phyloP scores from a whole-genome alignment of 2,113 vertebrate species.

The Rostratula benghalensis region DNA sequence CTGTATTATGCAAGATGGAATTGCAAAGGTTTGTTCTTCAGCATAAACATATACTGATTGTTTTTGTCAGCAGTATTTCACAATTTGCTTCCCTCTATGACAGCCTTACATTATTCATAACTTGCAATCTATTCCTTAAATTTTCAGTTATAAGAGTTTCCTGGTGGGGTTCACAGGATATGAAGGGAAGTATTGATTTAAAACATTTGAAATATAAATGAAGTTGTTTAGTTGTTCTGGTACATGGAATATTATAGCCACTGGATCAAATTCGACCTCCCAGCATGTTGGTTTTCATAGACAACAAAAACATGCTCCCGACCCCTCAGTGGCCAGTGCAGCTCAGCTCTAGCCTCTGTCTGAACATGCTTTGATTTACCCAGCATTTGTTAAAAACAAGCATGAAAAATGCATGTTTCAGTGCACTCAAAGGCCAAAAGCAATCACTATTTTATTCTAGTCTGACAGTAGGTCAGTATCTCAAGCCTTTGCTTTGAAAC shows the following conservation, averaged over 20 bases:
- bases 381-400: slow-evolving; percentile 23
- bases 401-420: slow-evolving; percentile 29
- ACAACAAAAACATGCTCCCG: not conserved
- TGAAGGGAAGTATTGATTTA: slow-evolving; percentile 76
- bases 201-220: slow-evolving; percentile 81
- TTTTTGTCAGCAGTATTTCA: slow-evolving; percentile 66
- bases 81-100: slow-evolving; percentile 56
- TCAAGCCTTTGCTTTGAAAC: not conserved
- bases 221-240: slow-evolving; percentile 63
- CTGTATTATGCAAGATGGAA: not conserved
- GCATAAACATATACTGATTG: slow-evolving; percentile 36
- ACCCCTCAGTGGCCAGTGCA: not conserved
- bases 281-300: slow-evolving; percentile 8
- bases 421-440: not conserved
- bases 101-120: slow-evolving; percentile 69
- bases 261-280: slow-evolving; percentile 9
- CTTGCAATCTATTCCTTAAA: slow-evolving; percentile 53
- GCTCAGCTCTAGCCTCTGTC: not conserved
- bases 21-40: slow-evolving; percentile 29
- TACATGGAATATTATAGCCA: slow-evolving; percentile 41
- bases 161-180: slow-evolving; percentile 50
- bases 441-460: not conserved
- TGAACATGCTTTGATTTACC: slow-evolving; percentile 19
- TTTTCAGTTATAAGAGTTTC: slow-evolving; percentile 65
- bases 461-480: not conserved